Base-by-base conservation (phyloP, 2,797 vertebrate genomes). In the Anableps anableps region DNA sequence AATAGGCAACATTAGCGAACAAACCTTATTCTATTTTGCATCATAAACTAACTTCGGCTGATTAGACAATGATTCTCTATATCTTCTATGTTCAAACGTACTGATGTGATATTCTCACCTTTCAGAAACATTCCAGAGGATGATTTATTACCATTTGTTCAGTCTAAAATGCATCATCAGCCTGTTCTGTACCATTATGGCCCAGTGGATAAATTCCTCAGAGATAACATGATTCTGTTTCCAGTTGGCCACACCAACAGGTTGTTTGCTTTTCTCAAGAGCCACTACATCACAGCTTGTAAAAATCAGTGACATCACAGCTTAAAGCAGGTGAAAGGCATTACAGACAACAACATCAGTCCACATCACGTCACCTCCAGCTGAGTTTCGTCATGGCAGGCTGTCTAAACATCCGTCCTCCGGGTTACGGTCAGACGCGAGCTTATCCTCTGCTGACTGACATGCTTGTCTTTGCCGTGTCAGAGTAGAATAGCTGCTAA, bases 401-500 rank as follows among this genome's bases (percentile, higher is more conserved):
- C 83, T 90, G 84, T 92, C 87, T 88, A 88, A 92, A 90, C 90
- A 91, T 80, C 77, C 76, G 83, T 83, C 88, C 89, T 89, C 86
- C 80, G 82, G 91, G 90, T 88, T 77, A 86, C 83, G 62, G 83
- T 74, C 87, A 81, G 82, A 31, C 71, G 50, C 51, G 79, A 86
- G 81, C 85, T 89, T 85, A 83, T 89, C 84, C 89, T 85, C 76
- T 50, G 81, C 81, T 80, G 87, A 75, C 81, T 90, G 93, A 92
- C 93, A 91, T 86, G 91, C 91, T 94, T 94, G 93, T 93, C 92
- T 94, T 94, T 88, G 82, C 85, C 89, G 84, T 91, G 91, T 94
- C 94, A 94, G 88, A 74, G 88, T 92, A 88, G 87, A 93, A 93
- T 87, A 94, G 92, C 91, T 86, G 88, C 38, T 84, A 85, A 85